Conservation (phyloP, 2,888 invertebrate genomes). For the Andrena flavipes region DNA sequence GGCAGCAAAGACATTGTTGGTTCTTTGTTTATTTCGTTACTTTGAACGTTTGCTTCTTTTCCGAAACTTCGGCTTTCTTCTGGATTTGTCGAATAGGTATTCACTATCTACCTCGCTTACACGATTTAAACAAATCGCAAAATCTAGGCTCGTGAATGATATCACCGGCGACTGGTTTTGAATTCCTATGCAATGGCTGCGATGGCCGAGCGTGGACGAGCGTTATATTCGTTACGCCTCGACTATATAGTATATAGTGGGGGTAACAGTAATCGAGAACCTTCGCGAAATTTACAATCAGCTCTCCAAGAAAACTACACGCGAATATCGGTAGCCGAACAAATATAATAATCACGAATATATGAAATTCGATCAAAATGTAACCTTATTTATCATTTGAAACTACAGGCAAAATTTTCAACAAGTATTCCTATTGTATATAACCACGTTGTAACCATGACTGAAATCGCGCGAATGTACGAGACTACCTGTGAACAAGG, state of each 20-base stretch:
- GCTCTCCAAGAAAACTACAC: background rate
- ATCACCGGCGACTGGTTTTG: background rate
- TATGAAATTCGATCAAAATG: background rate
- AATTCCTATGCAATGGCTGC: slow-evolving; percentile 10
- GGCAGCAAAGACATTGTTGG: slow-evolving; percentile 71
- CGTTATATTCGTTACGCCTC: background rate
- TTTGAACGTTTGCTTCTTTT: background rate
- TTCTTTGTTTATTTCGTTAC: background rate
- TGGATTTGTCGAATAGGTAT: too few species aligned
- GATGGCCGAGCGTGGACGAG: slow-evolving; percentile 18
- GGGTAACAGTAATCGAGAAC: slow-evolving; percentile 9
- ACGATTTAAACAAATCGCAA: background rate
- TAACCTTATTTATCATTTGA: background rate
- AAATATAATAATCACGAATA: background rate
- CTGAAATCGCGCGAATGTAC: background rate
- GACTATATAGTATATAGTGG: background rate
- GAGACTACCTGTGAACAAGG: too few species aligned
- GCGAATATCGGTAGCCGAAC: background rate
- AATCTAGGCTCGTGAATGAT: background rate
- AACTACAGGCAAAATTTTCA: background rate
- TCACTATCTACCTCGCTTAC: too few species aligned
- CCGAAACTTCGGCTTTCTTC: background rate
- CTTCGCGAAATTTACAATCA: slow-evolving; percentile 13
- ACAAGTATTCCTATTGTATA: background rate
- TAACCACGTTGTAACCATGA: background rate